These are phyloP conservation scores for Porites rus DNA, from an alignment of 92 coral and sea anemone genomes.

Conservation along the genomic window DNA sequence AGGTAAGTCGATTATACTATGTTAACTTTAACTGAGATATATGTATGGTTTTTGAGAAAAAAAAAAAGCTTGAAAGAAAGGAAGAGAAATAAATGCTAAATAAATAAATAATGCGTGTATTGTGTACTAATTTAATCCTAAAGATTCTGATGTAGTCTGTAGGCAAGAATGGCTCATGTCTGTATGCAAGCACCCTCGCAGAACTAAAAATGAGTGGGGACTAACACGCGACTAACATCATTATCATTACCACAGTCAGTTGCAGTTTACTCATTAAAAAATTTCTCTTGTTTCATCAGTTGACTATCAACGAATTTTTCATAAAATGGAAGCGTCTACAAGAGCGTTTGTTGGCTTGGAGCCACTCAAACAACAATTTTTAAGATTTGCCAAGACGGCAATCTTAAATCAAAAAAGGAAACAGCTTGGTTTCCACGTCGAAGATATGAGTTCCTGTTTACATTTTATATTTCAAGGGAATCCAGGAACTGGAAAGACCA, in stretches of 20 bases:
- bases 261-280: not conserved
- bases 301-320: slow-evolving; percentile 33
- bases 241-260: too few relatives aligned
- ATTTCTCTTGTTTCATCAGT: slow-evolving; percentile 5
- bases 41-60: not conserved
- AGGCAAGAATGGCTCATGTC: too few relatives aligned
- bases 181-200: too few relatives aligned
- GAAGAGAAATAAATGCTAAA: too few relatives aligned
- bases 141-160: too few relatives aligned
- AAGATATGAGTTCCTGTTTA: not conserved
- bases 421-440: slow-evolving; percentile 43
- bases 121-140: not conserved
- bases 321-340: slow-evolving; percentile 23
- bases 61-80: too few relatives aligned
- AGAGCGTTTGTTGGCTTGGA: slow-evolving; percentile 42
- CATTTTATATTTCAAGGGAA: slow-evolving; percentile 62
- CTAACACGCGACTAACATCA: too few relatives aligned
- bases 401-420: slow-evolving; percentile 42
- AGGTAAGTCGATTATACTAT: not conserved
- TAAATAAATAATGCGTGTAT: not conserved
- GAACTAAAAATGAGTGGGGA: too few relatives aligned
- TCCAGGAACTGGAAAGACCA: slow-evolving; percentile 62
- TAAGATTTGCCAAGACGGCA: slow-evolving; percentile 47
- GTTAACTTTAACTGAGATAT: not conserved
- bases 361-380: slow-evolving; percentile 47